These are phyloP conservation scores for Platysteira castanea DNA, from an alignment of 2,113 vertebrate genomes.

Conservation along the genomic window DNA sequence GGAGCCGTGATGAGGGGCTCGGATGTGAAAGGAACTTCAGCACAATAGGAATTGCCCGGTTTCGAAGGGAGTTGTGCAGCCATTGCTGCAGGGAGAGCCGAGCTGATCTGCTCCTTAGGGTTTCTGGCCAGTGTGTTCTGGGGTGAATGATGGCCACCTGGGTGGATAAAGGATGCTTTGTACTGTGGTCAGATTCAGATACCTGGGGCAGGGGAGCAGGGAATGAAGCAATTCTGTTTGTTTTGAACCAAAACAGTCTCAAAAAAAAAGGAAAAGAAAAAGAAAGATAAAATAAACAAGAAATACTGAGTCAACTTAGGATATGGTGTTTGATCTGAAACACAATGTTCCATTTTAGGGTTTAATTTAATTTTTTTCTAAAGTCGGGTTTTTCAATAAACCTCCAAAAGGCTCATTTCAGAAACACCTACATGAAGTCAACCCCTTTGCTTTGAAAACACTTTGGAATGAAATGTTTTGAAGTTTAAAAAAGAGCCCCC, in stretches of 20 bases:
- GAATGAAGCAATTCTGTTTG: constrained; percentile 1
- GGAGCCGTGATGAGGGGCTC: neutral
- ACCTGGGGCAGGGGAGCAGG: neutral
- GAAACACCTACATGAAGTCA: constrained; percentile 54
- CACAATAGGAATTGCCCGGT: neutral
- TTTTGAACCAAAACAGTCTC: neutral
- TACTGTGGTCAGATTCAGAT: neutral
- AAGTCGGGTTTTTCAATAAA: constrained; percentile 38
- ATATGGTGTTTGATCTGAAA: constrained; percentile 26
- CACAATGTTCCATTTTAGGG: constrained; percentile 43
- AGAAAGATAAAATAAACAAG: neutral
- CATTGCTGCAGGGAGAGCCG: neutral
- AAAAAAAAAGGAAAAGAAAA: neutral
- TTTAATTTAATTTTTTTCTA: neutral
- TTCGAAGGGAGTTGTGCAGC: neutral
- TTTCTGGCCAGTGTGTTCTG: neutral
- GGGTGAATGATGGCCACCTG: neutral
- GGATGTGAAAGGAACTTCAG: neutral
- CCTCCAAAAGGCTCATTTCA: constrained; percentile 62
- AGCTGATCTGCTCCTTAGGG: neutral
- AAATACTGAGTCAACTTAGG: constrained; percentile 23
- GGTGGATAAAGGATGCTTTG: constrained; percentile 16
- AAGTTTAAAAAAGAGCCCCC: constrained; percentile 59
- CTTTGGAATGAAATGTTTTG: constrained; percentile 54
- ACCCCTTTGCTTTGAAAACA: constrained; percentile 60